phyloP scores from a whole-genome alignment of 2,888 invertebrate species.

The Gnatocerus cornutus region DNA sequence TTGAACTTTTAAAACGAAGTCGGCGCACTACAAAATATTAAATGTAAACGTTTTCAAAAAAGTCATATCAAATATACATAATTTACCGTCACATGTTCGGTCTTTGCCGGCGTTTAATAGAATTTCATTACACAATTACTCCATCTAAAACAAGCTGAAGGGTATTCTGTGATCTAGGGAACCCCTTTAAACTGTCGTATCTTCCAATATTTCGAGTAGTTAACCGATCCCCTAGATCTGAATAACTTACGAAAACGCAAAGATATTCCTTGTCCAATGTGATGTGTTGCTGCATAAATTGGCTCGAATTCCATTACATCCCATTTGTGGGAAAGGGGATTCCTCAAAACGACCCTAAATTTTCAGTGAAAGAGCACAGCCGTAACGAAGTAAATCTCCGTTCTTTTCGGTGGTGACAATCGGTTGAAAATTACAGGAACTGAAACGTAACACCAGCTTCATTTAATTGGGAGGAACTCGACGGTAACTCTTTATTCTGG shows the following conservation, averaged over 20 bases:
- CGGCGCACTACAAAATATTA: background rate
- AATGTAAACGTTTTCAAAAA: background rate
- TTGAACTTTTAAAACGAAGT: background rate
- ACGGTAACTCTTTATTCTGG: too few species aligned
- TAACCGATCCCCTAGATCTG: constrained; percentile 36
- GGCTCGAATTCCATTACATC: constrained; percentile 46
- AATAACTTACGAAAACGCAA: constrained; percentile 43
- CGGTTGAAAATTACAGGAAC: too few species aligned
- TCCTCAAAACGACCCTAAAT: constrained; percentile 38
- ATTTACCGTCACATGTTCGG: too few species aligned
- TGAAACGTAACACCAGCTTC: too few species aligned
- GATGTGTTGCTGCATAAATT: constrained; percentile 46
- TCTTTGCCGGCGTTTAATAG: background rate
- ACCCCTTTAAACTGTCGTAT: constrained; percentile 24
- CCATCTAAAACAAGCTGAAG: background rate
- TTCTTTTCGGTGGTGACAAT: background rate
- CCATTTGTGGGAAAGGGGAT: constrained; percentile 40
- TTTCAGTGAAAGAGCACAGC: constrained; percentile 22
- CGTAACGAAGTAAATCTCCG: constrained; percentile 12
- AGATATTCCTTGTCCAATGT: constrained; percentile 37
- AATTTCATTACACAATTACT: constrained; percentile 18
- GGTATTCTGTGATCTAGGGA: constrained; percentile 1
- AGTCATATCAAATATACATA: too few species aligned
- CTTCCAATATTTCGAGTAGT: constrained; percentile 26
- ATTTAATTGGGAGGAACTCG: too few species aligned